Conservation (phyloP, 2,113 vertebrate genomes). For the Etheostoma cragini region DNA sequence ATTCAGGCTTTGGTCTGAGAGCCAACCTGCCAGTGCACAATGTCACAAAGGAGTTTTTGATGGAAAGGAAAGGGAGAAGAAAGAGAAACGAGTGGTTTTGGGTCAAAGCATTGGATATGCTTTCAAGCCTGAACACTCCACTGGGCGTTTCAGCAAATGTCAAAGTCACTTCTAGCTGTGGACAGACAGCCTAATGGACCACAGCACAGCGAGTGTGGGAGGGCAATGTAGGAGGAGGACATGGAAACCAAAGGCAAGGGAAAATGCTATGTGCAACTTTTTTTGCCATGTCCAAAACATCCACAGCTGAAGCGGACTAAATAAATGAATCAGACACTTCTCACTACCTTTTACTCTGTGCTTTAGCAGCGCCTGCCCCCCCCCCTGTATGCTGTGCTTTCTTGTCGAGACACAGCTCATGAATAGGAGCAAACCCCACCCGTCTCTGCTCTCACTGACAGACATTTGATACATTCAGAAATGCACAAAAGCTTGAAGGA, state of each 20-base stretch:
- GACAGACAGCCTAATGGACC: constrained; percentile 80
- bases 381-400: constrained; percentile 59
- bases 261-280: constrained; percentile 35
- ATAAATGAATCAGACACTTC: constrained; percentile 53
- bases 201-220: constrained; percentile 63
- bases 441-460: constrained; percentile 59
- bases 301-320: constrained; percentile 42
- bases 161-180: constrained; percentile 77
- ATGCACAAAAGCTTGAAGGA: constrained; percentile 71
- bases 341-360: constrained; percentile 52
- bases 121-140: constrained; percentile 79
- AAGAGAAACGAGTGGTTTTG: constrained; percentile 75
- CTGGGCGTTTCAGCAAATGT: constrained; percentile 80
- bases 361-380: constrained; percentile 65
- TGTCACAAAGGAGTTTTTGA: constrained; percentile 78
- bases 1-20: constrained; percentile 69
- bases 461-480: constrained; percentile 62
- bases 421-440: constrained; percentile 62
- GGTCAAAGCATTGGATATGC: constrained; percentile 77
- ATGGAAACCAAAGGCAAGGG: constrained; percentile 47
- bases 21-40: constrained; percentile 66
- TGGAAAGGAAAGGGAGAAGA: constrained; percentile 64
- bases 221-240: constrained; percentile 27
- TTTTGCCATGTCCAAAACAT: constrained; percentile 18
- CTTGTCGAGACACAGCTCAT: constrained; percentile 66